Evolutionary conservation across 2,113 vertebrate species (phyloP), one percentile per base, ranked within the genome.

Genomic region (Damaliscus lunatus): DNA sequence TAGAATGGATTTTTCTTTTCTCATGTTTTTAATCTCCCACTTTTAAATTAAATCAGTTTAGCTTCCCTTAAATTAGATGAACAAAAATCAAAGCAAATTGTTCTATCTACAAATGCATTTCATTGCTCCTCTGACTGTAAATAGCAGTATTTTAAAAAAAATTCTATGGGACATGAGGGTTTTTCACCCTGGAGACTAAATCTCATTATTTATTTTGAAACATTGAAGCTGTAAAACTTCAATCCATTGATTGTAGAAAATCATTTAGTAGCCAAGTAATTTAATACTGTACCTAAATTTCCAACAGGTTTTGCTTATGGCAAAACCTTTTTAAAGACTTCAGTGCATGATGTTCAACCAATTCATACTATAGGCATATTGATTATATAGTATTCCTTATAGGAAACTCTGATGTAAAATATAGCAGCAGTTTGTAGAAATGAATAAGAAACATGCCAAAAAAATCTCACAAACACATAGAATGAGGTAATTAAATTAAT

Each of bases 11-110:
- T 97, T 97, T 87, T 91, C 82, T 91, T 90, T 97, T 81, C 92
- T 81, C 46, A 62, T 96, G 52, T 88, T 97, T 97, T 95, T 96
- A 94, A 94, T 93, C 93, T 96, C 96, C 12, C 5, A 91, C 40
- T 94, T 97, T 97, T 88, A 96, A 94, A 97, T 97, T 90, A 96
- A 97, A 95, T 97, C 94, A 88, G 55, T 96, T 97, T 97, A 80
- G 81, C 59, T 74, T 89, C 33, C 80, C 71, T 93, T 96, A 94
- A 95, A 94, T 97, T 96, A 92, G 89, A 94, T 67, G 78, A 88
- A 90, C 48, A 94, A 77, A 97, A 96, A 80, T 96, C 86, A 94
- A 97, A 97, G 67, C 48, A 90, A 90, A 90, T 23, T 80, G 62
- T 96, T 96, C 21, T 80, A 46, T 77, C 33, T 92, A 59, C 55